A percentile compares a stretch with the other conserved stretches of the same genome.
phyloP scores from a whole-genome alignment of 2,888 invertebrate species.

The Drosophila buzzatii region DNA sequence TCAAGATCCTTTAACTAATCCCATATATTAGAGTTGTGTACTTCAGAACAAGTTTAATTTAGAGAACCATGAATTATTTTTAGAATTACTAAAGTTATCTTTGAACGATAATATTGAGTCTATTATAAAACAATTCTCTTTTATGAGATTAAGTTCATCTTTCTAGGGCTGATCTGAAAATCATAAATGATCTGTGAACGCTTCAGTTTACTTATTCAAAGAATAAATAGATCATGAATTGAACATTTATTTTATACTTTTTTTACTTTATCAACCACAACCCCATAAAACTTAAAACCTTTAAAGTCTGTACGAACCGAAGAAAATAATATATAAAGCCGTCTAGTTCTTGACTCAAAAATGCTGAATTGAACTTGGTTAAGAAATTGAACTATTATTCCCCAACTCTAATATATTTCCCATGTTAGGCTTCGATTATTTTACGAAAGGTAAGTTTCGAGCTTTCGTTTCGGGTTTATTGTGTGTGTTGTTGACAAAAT shows the following conservation, averaged over 20 bases:
- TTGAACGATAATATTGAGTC: neutral
- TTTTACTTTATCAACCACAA: neutral
- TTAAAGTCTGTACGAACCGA: neutral
- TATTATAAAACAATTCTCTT: neutral
- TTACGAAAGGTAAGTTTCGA: constrained; percentile 62
- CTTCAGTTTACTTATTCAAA: neutral
- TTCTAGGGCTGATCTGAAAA: no score
- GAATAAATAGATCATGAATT: neutral
- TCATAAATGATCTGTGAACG: neutral
- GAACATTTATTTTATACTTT: no score
- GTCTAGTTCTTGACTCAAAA: neutral
- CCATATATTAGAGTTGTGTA: constrained; percentile 2
- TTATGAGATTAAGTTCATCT: no score
- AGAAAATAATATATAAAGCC: neutral
- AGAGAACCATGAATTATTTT: neutral
- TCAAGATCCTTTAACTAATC: constrained; percentile 22
- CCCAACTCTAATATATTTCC: constrained; percentile 8
- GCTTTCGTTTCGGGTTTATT: constrained; percentile 66
- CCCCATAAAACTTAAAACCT: no score
- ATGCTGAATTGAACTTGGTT: neutral
- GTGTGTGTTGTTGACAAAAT: constrained; percentile 79
- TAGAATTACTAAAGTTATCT: neutral
- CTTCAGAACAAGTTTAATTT: constrained; percentile 6
- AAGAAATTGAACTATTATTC: neutral
- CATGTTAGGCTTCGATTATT: constrained; percentile 23